phyloP scores from a whole-genome alignment of 1,140 invertebrate species.

The Trachymyrmex cornetzi region DNA sequence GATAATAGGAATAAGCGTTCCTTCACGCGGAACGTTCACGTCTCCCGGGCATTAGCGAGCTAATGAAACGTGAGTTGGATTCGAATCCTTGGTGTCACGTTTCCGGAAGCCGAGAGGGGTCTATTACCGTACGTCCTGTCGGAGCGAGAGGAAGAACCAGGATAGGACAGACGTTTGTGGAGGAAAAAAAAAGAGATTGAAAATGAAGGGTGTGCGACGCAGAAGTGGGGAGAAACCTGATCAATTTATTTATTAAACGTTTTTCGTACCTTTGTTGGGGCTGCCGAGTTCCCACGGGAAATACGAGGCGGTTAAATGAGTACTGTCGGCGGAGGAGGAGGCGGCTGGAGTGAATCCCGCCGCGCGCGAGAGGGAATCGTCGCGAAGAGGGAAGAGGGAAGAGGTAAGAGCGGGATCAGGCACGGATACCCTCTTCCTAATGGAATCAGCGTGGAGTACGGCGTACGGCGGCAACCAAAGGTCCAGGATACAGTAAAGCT shows the following conservation, averaged over 20 bases:
- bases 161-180: neutral
- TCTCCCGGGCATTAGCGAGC: slow-evolving; percentile 71
- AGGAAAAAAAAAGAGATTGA: neutral
- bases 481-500: neutral
- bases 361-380: slow-evolving; percentile 61
- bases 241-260: slow-evolving; percentile 79
- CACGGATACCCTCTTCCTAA: slow-evolving; percentile 53
- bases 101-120: slow-evolving; percentile 70
- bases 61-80: slow-evolving; percentile 77
- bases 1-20: slow-evolving; percentile 64
- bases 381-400: neutral
- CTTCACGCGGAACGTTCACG: slow-evolving; percentile 57
- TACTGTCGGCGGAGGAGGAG: neutral
- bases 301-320: slow-evolving; percentile 77
- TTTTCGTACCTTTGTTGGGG: slow-evolving; percentile 73
- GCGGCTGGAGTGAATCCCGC: slow-evolving; percentile 27
- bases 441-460: slow-evolving; percentile 63
- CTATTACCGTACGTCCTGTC: slow-evolving; percentile 24
- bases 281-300: slow-evolving; percentile 75
- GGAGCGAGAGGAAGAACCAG: slow-evolving; percentile 13
- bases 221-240: slow-evolving; percentile 71
- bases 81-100: slow-evolving; percentile 70
- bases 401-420: slow-evolving; percentile 51
- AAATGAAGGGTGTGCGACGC: neutral
- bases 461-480: slow-evolving; percentile 34